These are phyloP conservation scores for Autographa pulchrina DNA, from an alignment of 2,888 invertebrate species.

Conservation along the genomic window DNA sequence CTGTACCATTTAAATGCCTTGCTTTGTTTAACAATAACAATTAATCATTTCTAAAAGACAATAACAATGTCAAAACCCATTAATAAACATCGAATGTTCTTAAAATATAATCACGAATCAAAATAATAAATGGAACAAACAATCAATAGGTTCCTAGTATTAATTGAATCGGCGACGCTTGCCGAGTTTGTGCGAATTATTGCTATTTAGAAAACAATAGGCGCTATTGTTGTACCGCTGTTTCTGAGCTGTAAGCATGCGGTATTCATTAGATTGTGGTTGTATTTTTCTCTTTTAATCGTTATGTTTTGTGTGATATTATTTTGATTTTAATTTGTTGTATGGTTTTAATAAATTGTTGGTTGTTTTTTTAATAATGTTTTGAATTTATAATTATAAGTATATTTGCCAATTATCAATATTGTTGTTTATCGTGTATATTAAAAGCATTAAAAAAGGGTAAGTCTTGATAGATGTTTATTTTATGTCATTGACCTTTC, in stretches of 20 bases:
- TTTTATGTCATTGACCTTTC: too few species aligned
- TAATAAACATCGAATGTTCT: conserved; percentile 28
- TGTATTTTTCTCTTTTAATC: conserved; percentile 18
- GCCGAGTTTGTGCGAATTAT: conserved; percentile 39
- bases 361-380: neutral
- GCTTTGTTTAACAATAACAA: neutral
- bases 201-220: conserved; percentile 44
- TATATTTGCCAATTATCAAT: too few species aligned
- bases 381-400: too few species aligned
- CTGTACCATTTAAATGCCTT: neutral
- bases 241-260: conserved; percentile 30
- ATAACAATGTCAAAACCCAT: conserved; percentile 10
- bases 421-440: neutral
- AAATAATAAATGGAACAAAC: conserved; percentile 43
- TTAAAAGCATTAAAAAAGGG: neutral
- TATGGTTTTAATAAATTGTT: neutral
- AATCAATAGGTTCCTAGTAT: conserved; percentile 46
- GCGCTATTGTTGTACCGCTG: conserved; percentile 41
- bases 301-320: conserved; percentile 8
- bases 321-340: neutral
- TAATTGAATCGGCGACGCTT: conserved; percentile 51
- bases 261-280: conserved; percentile 31
- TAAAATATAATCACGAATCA: conserved; percentile 32
- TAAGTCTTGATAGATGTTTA: too few species aligned
- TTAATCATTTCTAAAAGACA: conserved; percentile 12